A percentile compares a stretch with the other conserved stretches of the same genome.
phyloP scores from a whole-genome alignment of 2,113 vertebrate species.

The Terrapene triunguis region DNA sequence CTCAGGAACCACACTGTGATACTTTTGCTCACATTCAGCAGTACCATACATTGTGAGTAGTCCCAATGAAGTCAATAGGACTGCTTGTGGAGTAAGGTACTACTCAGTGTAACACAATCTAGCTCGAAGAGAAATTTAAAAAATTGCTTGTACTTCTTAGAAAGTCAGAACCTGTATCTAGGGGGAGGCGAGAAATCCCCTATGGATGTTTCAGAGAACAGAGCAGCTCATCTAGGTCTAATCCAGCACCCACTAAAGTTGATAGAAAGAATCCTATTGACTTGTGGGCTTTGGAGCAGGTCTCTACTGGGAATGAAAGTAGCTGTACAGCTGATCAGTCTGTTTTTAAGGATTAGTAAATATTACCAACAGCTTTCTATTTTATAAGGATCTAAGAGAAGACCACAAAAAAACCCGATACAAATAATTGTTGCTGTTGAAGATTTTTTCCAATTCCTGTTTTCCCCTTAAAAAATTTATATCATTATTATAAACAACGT shows the following conservation, averaged over 20 bases:
- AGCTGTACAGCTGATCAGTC: not conserved
- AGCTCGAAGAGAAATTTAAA: not conserved
- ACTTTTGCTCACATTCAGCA: not conserved
- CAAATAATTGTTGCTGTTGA: not conserved
- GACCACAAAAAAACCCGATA: not conserved
- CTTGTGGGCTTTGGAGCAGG: not conserved
- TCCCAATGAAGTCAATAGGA: not conserved
- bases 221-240: not conserved
- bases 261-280: not conserved
- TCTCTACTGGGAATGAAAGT: not conserved
- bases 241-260: not conserved
- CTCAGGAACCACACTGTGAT: not conserved
- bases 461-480: not conserved
- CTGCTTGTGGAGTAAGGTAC: not conserved
- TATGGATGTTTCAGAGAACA: not conserved
- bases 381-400: not conserved
- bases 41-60: not conserved
- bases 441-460: not conserved
- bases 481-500: not conserved
- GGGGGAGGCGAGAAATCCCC: not conserved
- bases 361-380: not conserved
- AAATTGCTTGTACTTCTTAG: not conserved
- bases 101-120: not conserved
- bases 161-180: not conserved
- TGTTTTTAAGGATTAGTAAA: not conserved